Conservation (phyloP, 2,888 invertebrate species). For the Oeneis ivallda region DNA sequence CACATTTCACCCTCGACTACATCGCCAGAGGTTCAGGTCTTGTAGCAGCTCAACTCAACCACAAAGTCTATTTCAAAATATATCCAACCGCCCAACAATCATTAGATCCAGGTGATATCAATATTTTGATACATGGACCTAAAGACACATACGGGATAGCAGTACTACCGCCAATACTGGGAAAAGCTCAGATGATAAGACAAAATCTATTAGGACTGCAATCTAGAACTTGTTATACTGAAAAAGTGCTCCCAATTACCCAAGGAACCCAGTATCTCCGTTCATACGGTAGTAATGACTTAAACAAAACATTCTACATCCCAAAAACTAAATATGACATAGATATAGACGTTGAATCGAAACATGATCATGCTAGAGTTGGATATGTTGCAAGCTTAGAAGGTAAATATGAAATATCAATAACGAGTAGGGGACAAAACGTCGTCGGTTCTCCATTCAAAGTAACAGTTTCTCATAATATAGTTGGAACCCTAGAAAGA, state of each 20-base stretch:
- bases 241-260: slow-evolving; percentile 68
- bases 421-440: slow-evolving; percentile 79
- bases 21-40: slow-evolving; percentile 83
- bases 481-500: slow-evolving; percentile 60
- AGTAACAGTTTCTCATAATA: slow-evolving; percentile 70
- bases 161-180: slow-evolving; percentile 69
- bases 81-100: slow-evolving; percentile 79
- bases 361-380: slow-evolving; percentile 76
- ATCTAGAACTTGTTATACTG: slow-evolving; percentile 61
- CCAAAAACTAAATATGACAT: slow-evolving; percentile 78
- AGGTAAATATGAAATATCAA: slow-evolving; percentile 81
- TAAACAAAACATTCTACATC: slow-evolving; percentile 74
- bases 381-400: slow-evolving; percentile 73
- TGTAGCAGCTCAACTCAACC: slow-evolving; percentile 79
- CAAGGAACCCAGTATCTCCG: slow-evolving; percentile 72
- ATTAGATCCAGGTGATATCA: slow-evolving; percentile 73
- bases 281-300: slow-evolving; percentile 70
- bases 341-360: slow-evolving; percentile 71
- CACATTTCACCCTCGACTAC: slow-evolving; percentile 76
- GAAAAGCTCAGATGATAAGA: slow-evolving; percentile 73
- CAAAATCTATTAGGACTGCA: slow-evolving; percentile 71
- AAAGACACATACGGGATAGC: slow-evolving; percentile 72
- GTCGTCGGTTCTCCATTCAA: slow-evolving; percentile 83
- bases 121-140: slow-evolving; percentile 74
- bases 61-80: slow-evolving; percentile 81